These are phyloP conservation scores for Aphis gossypii DNA, from an alignment of 1,140 invertebrate species.

Conservation along the genomic window DNA sequence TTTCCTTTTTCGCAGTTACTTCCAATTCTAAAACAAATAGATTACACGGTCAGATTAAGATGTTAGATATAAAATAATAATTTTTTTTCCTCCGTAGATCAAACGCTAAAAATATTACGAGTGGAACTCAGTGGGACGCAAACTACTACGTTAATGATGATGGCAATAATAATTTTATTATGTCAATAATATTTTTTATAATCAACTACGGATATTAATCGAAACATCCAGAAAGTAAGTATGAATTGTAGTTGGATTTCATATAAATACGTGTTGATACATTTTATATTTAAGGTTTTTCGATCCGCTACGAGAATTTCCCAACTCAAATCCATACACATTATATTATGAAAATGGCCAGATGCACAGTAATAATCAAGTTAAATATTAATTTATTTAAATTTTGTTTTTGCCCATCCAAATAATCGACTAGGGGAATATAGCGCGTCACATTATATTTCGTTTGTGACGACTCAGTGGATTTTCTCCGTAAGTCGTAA, in stretches of 20 bases:
- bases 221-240: background rate
- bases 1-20: conserved; percentile 8
- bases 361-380: background rate
- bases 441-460: background rate
- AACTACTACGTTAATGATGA: background rate
- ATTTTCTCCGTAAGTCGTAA: background rate
- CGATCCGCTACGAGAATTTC: background rate
- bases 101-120: background rate
- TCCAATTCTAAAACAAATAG: background rate
- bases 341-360: background rate
- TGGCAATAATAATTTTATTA: background rate
- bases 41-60: background rate
- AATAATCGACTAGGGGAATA: background rate
- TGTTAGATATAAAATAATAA: background rate
- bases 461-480: background rate
- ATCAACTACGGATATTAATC: background rate
- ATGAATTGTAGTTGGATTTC: background rate
- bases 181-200: background rate
- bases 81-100: background rate
- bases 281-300: background rate
- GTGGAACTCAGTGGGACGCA: background rate
- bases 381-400: background rate
- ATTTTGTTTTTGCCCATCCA: background rate
- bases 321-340: background rate
- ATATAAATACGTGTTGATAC: too few relatives aligned